Evolutionary conservation across 1,140 invertebrate species (phyloP), one percentile per base, ranked within the genome.

Genomic region (Drosophila dunni): DNA sequence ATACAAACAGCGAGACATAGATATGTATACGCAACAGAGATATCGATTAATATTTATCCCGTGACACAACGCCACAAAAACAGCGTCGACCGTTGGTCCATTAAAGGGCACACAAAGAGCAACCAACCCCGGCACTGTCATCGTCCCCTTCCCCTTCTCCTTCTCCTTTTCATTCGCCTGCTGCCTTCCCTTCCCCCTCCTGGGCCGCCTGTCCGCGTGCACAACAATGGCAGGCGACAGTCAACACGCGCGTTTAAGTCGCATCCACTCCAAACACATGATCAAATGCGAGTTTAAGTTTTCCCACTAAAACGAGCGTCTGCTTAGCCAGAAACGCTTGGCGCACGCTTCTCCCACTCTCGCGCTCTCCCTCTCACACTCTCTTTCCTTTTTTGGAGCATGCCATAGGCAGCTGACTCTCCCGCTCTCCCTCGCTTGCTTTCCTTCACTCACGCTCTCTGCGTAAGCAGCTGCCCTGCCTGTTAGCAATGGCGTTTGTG

Each of bases 31-130:
- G n/a, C 13, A 38, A 57, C 38, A 51, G 36, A 75, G 74, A 62
- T 77, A 79, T 86, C 79, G 83, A 82, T 80, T 78, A 69, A 73
- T 80, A 76, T 77, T 88, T 79, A 86, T 77, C 80, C 77, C 77
- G 84, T 89, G 77, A 75, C 84, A 83, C 82, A 84, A 84, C 82
- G 75, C 81, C 67, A 63, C 71, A 70, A 64, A 79, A 75, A 85
- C 66, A 79, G 79, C 84, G 74, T 53, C 67, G 79, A 65, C 57
- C 71, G 78, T 67, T 83, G 77, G 82, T 79, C 82, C 82, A 85
- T 86, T 86, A 79, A 85, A 86, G 58, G 71, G 54, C 80, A 45
- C 40, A 79, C 62, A 73, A 78, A 80, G 67, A 58, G 11, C 57
- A 68, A 75, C 45, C 82, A 70, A 81, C 79, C 79, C 83, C 79